Evolutionary conservation across 2,113 vertebrate genomes (phyloP).

Genomic region (Vulpes lagopus): DNA sequence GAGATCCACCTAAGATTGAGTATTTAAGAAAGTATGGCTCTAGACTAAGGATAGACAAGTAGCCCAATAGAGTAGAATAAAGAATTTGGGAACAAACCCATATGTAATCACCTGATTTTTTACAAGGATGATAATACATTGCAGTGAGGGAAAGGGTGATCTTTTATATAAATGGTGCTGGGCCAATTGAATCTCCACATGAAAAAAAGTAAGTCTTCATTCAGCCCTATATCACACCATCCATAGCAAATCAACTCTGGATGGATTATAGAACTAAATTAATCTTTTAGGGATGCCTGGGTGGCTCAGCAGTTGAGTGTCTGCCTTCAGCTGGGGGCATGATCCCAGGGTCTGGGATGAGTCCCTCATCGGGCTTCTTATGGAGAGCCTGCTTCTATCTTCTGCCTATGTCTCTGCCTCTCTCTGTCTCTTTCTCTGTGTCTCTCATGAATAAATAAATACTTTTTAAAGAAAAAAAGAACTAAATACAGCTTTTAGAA

Average conservation of each 20-base stretch:
- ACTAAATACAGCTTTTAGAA: neutral
- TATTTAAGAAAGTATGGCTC: neutral
- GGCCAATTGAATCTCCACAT: neutral
- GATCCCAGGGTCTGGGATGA: no score
- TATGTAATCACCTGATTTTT: neutral
- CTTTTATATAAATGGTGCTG: neutral
- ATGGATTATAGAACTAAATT: neutral
- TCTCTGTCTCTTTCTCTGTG: no score
- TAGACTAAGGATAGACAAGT: neutral
- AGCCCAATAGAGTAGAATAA: neutral
- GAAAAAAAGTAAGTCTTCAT: neutral
- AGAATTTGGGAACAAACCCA: neutral
- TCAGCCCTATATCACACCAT: neutral
- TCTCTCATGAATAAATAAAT: no score
- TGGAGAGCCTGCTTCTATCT: no score
- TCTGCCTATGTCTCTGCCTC: no score
- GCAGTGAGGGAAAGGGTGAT: neutral
- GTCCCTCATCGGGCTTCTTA: no score
- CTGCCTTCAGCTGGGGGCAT: no score
- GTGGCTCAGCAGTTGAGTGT: no score
- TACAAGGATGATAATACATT: neutral
- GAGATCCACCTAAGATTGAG: neutral
- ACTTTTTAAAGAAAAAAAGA: neutral
- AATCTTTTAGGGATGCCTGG: neutral
- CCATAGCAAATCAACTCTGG: neutral